Conservation (phyloP, 2,113 vertebrate species). For the Polypterus senegalus region DNA sequence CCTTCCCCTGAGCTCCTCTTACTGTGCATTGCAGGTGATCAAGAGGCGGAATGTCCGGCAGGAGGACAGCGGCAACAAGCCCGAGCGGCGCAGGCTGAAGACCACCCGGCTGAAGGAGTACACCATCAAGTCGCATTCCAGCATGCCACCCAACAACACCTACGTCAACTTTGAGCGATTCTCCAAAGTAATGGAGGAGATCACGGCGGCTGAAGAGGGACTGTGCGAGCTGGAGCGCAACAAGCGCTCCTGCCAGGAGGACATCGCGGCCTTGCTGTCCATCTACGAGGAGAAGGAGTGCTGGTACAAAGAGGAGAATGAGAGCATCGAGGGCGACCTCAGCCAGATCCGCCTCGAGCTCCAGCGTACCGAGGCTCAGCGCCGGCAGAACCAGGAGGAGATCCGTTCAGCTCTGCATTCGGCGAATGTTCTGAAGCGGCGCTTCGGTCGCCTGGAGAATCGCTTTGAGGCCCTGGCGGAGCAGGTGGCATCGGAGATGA, state of each 20-base stretch:
- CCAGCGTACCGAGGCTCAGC: constrained; percentile 63
- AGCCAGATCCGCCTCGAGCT: constrained; percentile 75
- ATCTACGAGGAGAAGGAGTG: constrained; percentile 90
- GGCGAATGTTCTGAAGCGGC: constrained; percentile 71
- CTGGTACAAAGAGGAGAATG: constrained; percentile 89
- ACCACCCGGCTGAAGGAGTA: constrained; percentile 94
- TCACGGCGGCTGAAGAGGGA: constrained; percentile 71
- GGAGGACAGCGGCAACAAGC: constrained; percentile 70
- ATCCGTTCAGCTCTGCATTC: constrained; percentile 54
- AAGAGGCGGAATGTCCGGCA: constrained; percentile 81
- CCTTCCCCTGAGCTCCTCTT: not conserved
- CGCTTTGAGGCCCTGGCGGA: constrained; percentile 76
- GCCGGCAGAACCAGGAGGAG: constrained; percentile 81
- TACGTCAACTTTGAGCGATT: constrained; percentile 96
- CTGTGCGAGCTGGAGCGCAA: constrained; percentile 72
- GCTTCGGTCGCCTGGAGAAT: constrained; percentile 79
- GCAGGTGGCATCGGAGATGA: constrained; percentile 80
- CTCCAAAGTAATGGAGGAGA: constrained; percentile 87
- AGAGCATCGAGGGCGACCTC: constrained; percentile 72
- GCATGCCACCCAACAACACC: constrained; percentile 97
- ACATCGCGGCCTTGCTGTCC: constrained; percentile 75
- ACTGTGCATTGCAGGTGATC: constrained; percentile 59
- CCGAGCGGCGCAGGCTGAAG: constrained; percentile 81
- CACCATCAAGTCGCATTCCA: constrained; percentile 96
- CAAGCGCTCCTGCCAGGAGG: constrained; percentile 73